Base-by-base conservation (phyloP, 1,140 invertebrate genomes). In the Drosophila busckii region DNA sequence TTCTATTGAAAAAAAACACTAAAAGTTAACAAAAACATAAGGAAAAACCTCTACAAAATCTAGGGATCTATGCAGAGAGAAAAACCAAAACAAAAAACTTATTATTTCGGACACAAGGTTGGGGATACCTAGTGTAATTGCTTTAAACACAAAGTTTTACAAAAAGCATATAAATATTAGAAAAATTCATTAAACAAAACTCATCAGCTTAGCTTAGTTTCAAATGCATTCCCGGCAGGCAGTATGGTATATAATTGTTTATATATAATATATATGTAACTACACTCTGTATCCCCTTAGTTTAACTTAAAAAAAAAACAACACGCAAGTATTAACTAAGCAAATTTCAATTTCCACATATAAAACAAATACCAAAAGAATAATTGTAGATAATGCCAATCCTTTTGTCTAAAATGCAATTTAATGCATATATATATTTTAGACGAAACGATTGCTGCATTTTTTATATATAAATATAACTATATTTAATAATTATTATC, bases 51-150 rank as follows among this genome's bases (percentile, higher is more conserved):
- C 29, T 8, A 28, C 37, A 48, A 41, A 45, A 54, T 10, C 7
- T 8, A 29, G 48, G 16, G 54, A 64, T 64, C 61, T 64, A 60
- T 64, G 28, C 48, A 83, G 49, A 83, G 45, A 82, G 59, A 38
- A 53, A 46, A 31, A 12, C n/a, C 41, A 48, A 41, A 26, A 16
- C 19, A 34, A 8, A 45, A 28, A 31, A 38, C 28, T 28, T 42
- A 46, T 12, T 20, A 48, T 80, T 80, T 82, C 38, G 75, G 68
- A 65, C 75, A 73, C 59, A 75, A 75, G 75, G 75, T 69, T 85
- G 84, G 84, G 84, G 84, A 86, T 86, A 86, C 84, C 78, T 64
- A 86, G 84, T 86, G 84, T 86, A 86, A 86, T 86, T 86, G 84
- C 84, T 86, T 70, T 70, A 63, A 48, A 35, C 15, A 35, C 6